A percentile compares a stretch with the other conserved stretches of the same genome.
Evolutionary conservation across 1,140 invertebrate species (phyloP).

Genomic region (Tribolium madens): DNA sequence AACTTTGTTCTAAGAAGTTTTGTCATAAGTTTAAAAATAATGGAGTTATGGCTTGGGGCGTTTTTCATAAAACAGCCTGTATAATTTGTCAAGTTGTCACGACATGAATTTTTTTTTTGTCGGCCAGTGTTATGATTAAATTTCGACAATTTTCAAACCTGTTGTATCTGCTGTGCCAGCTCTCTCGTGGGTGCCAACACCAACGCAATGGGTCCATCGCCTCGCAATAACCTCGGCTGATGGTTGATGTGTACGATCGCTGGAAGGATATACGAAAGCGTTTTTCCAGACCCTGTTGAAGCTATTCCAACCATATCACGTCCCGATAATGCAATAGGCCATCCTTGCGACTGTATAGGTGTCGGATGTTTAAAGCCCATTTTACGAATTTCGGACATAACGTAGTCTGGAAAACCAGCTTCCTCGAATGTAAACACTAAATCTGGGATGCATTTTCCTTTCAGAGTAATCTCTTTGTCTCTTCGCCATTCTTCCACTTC

Average conservation of each 20-base stretch:
- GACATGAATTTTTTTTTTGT: too few relatives aligned
- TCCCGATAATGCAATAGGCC: conserved; percentile 94
- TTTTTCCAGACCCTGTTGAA: conserved; percentile 95
- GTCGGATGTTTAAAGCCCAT: conserved; percentile 89
- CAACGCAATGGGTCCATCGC: conserved; percentile 92
- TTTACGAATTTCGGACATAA: conserved; percentile 83
- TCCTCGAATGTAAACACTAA: conserved; percentile 87
- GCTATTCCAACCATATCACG: conserved; percentile 96
- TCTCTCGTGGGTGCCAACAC: conserved; percentile 95
- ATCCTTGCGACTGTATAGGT: conserved; percentile 90
- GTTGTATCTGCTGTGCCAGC: conserved; percentile 96
- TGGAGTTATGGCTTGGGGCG: too few relatives aligned
- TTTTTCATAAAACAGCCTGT: too few relatives aligned
- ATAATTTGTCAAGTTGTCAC: too few relatives aligned
- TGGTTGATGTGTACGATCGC: conserved; percentile 95
- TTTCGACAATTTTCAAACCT: too few relatives aligned
- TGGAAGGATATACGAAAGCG: conserved; percentile 84
- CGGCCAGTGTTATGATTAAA: too few relatives aligned
- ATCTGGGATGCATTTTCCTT: conserved; percentile 78
- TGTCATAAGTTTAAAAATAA: too few relatives aligned
- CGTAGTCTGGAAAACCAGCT: conserved; percentile 84
- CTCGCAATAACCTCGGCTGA: conserved; percentile 84
- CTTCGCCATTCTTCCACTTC: conserved; percentile 82
- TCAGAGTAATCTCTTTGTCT: conserved; percentile 84
- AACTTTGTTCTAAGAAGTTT: too few relatives aligned